phyloP scores from a whole-genome alignment of 2,888 invertebrate genomes.

The Oegoconia quadripuncta region DNA sequence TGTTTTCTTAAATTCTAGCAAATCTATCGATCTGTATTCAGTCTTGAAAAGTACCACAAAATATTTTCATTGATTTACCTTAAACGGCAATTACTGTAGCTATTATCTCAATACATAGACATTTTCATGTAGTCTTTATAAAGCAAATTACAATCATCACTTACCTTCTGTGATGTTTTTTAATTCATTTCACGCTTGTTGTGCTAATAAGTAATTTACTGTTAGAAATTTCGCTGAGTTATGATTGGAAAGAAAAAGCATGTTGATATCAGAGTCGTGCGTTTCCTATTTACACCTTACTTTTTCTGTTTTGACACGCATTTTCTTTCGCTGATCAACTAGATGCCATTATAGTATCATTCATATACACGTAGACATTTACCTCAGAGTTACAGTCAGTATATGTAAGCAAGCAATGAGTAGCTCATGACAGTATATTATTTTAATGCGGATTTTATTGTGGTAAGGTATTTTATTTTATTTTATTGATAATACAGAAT shows the following conservation, averaged over 20 bases:
- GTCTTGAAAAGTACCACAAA: no score
- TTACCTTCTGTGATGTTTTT: no score
- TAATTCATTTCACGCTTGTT: no score
- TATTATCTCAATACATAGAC: constrained; percentile 30
- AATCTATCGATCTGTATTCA: no score
- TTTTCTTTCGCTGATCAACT: neutral
- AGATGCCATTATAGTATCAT: neutral
- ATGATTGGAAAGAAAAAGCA: no score
- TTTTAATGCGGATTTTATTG: neutral
- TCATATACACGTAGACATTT: neutral
- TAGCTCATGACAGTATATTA: neutral
- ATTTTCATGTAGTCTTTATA: neutral
- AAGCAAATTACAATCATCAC: no score
- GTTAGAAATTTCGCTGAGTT: neutral
- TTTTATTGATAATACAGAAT: neutral
- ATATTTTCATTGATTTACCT: no score
- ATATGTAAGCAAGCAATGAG: neutral
- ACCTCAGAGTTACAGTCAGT: neutral
- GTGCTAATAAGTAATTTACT: no score
- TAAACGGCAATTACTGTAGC: constrained; percentile 35
- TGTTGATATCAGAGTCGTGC: no score
- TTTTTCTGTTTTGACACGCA: neutral
- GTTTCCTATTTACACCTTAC: neutral
- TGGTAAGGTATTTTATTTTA: neutral
- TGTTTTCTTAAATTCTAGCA: no score